A percentile compares a stretch with the other conserved stretches of the same genome.
Conservation (phyloP, 1,140 invertebrate genomes). For the Micrasema minimum region DNA sequence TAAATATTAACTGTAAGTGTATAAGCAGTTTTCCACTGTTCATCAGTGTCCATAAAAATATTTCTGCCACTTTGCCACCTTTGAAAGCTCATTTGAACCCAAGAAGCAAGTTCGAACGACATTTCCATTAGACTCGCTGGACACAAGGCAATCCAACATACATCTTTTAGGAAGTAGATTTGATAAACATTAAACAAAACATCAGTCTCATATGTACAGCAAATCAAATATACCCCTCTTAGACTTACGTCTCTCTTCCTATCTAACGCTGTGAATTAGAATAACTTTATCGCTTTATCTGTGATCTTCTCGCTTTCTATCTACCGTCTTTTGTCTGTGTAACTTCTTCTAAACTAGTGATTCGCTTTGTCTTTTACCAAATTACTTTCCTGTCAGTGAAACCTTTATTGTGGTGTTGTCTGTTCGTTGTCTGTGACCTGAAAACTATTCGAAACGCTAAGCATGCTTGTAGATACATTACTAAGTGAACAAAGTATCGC, state of each 20-base stretch:
- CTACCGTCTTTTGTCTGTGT: slow-evolving; percentile 16
- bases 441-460: slow-evolving; percentile 24
- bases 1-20: too few relatives aligned
- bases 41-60: too few relatives aligned
- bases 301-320: slow-evolving; percentile 25
- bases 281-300: slow-evolving; percentile 26
- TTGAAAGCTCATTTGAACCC: too few relatives aligned
- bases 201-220: neutral
- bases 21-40: too few relatives aligned
- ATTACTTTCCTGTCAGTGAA: slow-evolving; percentile 17
- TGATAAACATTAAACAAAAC: too few relatives aligned
- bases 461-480: slow-evolving; percentile 43
- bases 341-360: slow-evolving; percentile 7
- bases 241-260: neutral
- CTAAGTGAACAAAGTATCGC: slow-evolving; percentile 13
- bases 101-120: too few relatives aligned
- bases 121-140: too few relatives aligned
- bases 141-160: too few relatives aligned
- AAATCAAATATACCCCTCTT: neutral
- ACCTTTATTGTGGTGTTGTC: slow-evolving; percentile 37
- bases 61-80: too few relatives aligned
- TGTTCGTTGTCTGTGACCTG: slow-evolving; percentile 22
- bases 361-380: slow-evolving; percentile 8
- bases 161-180: too few relatives aligned
- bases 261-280: slow-evolving; percentile 2